Percentiles rank a stretch among this genome's conserved stretches.
Evolutionary conservation across 2,888 invertebrate genomes (phyloP).

Genomic region (Tridacna crocea): DNA sequence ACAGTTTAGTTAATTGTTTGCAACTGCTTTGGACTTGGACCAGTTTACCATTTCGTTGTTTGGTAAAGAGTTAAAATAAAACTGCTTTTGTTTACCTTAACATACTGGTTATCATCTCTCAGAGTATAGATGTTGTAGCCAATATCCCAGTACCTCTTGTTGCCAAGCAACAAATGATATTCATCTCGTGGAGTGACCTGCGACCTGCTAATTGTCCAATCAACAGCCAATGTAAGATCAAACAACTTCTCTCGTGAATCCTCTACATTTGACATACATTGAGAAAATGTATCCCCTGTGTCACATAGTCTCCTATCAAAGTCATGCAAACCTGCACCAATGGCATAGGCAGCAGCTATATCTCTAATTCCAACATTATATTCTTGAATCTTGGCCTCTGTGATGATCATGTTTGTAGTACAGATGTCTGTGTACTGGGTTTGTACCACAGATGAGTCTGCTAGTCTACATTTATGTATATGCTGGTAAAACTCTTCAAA

Average conservation of each 20-base stretch:
- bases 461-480: constrained; percentile 69
- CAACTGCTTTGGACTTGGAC: neutral
- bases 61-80: no score
- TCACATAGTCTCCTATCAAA: constrained; percentile 47
- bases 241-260: constrained; percentile 63
- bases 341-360: constrained; percentile 79
- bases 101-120: constrained; percentile 44
- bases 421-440: constrained; percentile 50
- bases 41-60: neutral
- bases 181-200: constrained; percentile 43
- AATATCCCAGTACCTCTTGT: constrained; percentile 69
- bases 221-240: constrained; percentile 47
- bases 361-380: constrained; percentile 72
- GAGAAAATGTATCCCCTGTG: constrained; percentile 33
- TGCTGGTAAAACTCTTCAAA: constrained; percentile 84
- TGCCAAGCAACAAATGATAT: constrained; percentile 64
- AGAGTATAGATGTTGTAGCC: constrained; percentile 70
- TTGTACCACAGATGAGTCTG: constrained; percentile 42
- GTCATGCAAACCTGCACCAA: constrained; percentile 73
- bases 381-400: constrained; percentile 29
- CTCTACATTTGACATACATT: constrained; percentile 42
- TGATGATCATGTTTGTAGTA: constrained; percentile 32
- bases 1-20: no score
- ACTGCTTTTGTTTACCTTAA: constrained; percentile 44
- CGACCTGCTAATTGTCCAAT: constrained; percentile 47